A percentile compares a stretch with the other conserved stretches of the same genome.
These are phyloP conservation scores for Hystrix cristata DNA, from an alignment of 2,113 vertebrate genomes.

Conservation along the genomic window DNA sequence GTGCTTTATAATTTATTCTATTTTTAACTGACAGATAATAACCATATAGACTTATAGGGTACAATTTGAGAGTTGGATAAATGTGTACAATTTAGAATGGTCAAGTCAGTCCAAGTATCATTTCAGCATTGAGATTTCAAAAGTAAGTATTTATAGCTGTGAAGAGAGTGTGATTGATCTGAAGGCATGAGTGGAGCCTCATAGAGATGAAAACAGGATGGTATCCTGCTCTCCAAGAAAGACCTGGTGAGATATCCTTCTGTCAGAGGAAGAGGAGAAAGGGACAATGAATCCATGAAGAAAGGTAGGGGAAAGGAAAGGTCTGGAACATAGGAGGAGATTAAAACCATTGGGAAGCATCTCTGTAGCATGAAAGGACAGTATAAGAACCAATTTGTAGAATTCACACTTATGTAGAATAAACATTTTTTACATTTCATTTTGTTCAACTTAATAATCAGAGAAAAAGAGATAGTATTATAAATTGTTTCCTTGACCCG, in stretches of 20 bases:
- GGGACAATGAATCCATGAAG: neutral
- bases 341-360: neutral
- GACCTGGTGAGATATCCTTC: neutral
- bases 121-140: slow-evolving; percentile 24
- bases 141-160: neutral
- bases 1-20: neutral
- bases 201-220: neutral
- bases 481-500: neutral
- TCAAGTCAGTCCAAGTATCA: neutral
- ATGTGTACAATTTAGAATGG: neutral
- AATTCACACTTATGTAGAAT: neutral
- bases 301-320: neutral
- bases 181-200: neutral
- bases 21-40: neutral
- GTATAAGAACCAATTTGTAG: neutral
- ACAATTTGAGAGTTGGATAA: neutral
- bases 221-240: neutral
- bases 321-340: neutral
- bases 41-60: neutral
- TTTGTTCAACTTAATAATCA: neutral
- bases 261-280: neutral
- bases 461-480: neutral
- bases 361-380: neutral
- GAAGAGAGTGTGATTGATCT: neutral
- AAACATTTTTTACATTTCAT: neutral